phyloP scores from a whole-genome alignment of 2,888 invertebrate genomes.

The Geophilus truncorum region DNA sequence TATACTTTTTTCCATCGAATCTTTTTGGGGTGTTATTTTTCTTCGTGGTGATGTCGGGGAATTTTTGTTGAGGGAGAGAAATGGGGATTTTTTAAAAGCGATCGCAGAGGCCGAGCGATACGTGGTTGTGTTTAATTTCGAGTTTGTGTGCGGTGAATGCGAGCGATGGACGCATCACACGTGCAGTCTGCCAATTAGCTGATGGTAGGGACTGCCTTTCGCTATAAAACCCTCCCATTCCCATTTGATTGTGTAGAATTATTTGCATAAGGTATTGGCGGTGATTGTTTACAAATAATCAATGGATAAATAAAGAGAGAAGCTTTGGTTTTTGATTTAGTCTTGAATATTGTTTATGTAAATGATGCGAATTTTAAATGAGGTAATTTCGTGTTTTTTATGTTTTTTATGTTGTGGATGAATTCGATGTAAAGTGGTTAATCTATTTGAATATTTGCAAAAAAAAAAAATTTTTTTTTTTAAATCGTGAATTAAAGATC shows the following conservation, averaged over 20 bases:
- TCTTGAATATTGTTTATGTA: not conserved
- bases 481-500: too few relatives aligned
- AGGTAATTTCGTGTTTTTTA: not conserved
- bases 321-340: not conserved
- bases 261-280: conserved; percentile 21
- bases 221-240: conserved; percentile 27
- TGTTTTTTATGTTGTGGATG: too few relatives aligned
- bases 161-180: conserved; percentile 14
- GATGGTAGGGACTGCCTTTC: conserved; percentile 13
- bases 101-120: not conserved
- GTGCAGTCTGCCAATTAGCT: conserved; percentile 24
- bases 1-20: not conserved
- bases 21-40: not conserved
- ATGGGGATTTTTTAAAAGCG: not conserved
- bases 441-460: too few relatives aligned
- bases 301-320: not conserved
- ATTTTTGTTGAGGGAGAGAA: not conserved
- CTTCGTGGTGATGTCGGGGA: not conserved
- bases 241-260: not conserved
- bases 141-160: not conserved
- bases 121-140: not conserved
- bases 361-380: not conserved
- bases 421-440: too few relatives aligned
- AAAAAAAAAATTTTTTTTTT: too few relatives aligned
- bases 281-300: conserved; percentile 25